A percentile compares a stretch with the other conserved stretches of the same genome.
Evolutionary conservation across 2,797 vertebrate genomes (phyloP).

Genomic region (Rhinoraja longicauda): DNA sequence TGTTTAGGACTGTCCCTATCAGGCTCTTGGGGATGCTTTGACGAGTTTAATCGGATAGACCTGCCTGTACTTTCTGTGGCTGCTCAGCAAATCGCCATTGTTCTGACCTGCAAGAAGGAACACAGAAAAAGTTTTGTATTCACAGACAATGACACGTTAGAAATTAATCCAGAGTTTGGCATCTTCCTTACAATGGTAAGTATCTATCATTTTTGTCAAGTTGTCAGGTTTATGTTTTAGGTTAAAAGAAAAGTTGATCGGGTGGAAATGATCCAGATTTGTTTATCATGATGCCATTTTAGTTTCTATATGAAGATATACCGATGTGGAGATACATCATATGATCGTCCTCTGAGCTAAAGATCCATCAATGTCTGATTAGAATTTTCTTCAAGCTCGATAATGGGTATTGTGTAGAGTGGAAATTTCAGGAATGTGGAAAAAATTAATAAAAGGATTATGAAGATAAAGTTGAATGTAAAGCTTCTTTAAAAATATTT

Average conservation of each 20-base stretch:
- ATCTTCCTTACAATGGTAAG: conserved; percentile 92
- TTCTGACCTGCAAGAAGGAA: conserved; percentile 90
- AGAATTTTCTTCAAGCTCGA: background rate
- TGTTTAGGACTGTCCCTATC: conserved; percentile 84
- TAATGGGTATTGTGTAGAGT: background rate
- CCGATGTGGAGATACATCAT: background rate
- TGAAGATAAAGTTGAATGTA: background rate
- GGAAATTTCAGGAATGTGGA: background rate
- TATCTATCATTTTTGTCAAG: background rate
- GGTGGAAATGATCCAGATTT: background rate
- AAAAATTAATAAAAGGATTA: background rate
- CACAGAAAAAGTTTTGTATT: conserved; percentile 79
- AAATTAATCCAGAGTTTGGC: conserved; percentile 93
- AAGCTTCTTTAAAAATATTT: background rate
- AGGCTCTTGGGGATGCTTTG: conserved; percentile 97
- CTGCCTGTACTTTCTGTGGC: conserved; percentile 91
- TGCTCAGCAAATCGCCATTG: conserved; percentile 90
- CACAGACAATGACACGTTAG: conserved; percentile 83
- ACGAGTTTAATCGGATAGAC: conserved; percentile 96
- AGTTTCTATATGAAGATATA: background rate
- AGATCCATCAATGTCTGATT: background rate
- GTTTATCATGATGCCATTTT: background rate
- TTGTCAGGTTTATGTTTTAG: background rate
- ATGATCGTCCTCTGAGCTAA: background rate
- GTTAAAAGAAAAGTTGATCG: background rate